phyloP scores from a whole-genome alignment of 2,797 vertebrate species.

The Alca torda region DNA sequence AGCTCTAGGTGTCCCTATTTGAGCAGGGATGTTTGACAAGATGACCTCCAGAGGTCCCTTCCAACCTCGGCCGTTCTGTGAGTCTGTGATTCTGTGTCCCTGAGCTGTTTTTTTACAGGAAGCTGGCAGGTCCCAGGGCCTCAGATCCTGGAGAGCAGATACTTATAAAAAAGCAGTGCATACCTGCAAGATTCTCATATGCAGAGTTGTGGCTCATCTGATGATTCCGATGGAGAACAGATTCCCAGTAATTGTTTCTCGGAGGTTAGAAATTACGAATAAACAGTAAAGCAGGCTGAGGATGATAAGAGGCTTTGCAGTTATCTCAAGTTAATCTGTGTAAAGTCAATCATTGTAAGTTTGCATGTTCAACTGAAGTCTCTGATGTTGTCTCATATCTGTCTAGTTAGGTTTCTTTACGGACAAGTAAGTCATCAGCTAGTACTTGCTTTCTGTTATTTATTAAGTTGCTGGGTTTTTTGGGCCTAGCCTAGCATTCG shows the following conservation, averaged over 20 bases:
- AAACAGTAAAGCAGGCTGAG: background rate
- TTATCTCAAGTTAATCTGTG: background rate
- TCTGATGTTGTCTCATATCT: background rate
- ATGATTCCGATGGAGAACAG: background rate
- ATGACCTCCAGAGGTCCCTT: background rate
- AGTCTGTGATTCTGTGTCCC: background rate
- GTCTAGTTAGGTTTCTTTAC: background rate
- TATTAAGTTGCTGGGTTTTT: background rate
- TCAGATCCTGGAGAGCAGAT: background rate
- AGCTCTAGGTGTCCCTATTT: background rate
- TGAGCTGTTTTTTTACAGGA: background rate
- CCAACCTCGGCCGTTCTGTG: background rate
- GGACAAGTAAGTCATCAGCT: background rate
- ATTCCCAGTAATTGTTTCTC: background rate
- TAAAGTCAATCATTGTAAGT: background rate
- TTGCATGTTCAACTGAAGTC: background rate
- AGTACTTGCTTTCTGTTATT: background rate
- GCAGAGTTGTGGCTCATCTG: background rate
- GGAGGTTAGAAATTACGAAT: background rate
- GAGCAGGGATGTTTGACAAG: background rate
- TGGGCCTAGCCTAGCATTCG: background rate
- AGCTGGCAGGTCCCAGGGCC: background rate
- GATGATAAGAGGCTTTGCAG: background rate
- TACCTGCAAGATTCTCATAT: background rate
- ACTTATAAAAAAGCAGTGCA: background rate